Evolutionary conservation across 2,113 vertebrate species (phyloP), one percentile per base, ranked within the genome.

Genomic region (Mastomys natalensis): DNA sequence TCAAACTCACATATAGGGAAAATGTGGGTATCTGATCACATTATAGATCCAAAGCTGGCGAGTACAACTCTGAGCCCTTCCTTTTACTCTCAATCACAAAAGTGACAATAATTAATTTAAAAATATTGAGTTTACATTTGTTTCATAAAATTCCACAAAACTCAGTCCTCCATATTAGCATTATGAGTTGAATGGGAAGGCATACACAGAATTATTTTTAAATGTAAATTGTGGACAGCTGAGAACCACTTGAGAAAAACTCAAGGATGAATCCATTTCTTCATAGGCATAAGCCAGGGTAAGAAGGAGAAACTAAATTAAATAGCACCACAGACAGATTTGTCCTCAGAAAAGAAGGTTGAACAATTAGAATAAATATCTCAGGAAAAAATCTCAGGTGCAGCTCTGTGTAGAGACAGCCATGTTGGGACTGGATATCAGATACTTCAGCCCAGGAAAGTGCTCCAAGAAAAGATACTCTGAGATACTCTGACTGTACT

Each of bases 141-240:
- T 92, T 37, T 89, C 58, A 74, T 8, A 74, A 80, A 4, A 6
- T 66, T 80, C 29, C n/a, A 60, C 19, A 91, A 96, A 94, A 93
- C 60, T 40, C 21, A 58, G 73, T 43, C 26, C 11, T 66, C 11
- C 81, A 37, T 40, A 73, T 31, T 60, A 74, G 24, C 26, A 85
- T 34, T 91, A 9, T 58, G 37, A 82, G 10, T 60, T 55, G 19
- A 58, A 53, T 81, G 34, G 21, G 34, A n/a, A 81, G 53, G 10
- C 31, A 58, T 24, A 81, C 5, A 24, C 34, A n/a, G 34, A 6
- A 82, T 58, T 3, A 7, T 82, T 60, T 82, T 40, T 58, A 51
- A 11, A 45, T 55, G 72, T 74, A 84, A 60, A 64, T 0, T 43
- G 17, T 15, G 17, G 45, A 22, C 5, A 58, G 5, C 10, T 58